Conservation (phyloP, 2,113 vertebrate species). For the Sinocyclocheilus anshuiensis region DNA sequence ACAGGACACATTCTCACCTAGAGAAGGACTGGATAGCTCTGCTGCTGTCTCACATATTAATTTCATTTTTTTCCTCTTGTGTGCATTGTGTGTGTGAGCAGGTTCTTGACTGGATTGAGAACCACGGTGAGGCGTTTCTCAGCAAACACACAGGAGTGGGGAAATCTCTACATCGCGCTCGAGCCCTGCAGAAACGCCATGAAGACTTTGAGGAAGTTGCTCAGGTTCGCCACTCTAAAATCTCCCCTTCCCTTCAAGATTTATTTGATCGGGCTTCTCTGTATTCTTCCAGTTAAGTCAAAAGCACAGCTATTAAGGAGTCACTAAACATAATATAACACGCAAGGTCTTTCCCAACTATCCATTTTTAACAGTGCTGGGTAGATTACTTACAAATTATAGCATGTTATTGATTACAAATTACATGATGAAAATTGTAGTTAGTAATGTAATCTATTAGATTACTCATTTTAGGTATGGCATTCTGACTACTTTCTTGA, state of each 20-base stretch:
- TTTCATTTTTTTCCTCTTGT: conserved; percentile 9
- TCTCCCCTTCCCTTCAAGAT: not conserved
- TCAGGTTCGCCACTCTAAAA: conserved; percentile 78
- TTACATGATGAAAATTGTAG: too few relatives aligned
- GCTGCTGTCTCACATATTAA: conserved; percentile 9
- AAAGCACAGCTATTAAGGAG: not conserved
- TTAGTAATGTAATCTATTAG: too few relatives aligned
- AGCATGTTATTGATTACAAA: too few relatives aligned
- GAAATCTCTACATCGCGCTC: conserved; percentile 95
- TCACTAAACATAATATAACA: too few relatives aligned
- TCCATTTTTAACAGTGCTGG: too few relatives aligned
- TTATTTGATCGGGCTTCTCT: not conserved
- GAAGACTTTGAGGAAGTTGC: conserved; percentile 99
- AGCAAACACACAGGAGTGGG: conserved; percentile 98
- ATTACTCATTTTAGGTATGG: too few relatives aligned
- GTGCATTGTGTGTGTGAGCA: conserved; percentile 58
- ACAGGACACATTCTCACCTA: conserved; percentile 27
- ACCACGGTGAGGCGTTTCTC: conserved; percentile 97
- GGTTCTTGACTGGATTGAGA: conserved; percentile 99
- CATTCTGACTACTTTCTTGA: too few relatives aligned
- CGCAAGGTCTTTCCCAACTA: too few relatives aligned
- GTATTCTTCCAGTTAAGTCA: not conserved
- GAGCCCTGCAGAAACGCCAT: conserved; percentile 95
- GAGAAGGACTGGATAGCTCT: not conserved
- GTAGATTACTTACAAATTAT: too few relatives aligned